phyloP scores from a whole-genome alignment of 2,888 invertebrate genomes.

The Chymomyza amoena region DNA sequence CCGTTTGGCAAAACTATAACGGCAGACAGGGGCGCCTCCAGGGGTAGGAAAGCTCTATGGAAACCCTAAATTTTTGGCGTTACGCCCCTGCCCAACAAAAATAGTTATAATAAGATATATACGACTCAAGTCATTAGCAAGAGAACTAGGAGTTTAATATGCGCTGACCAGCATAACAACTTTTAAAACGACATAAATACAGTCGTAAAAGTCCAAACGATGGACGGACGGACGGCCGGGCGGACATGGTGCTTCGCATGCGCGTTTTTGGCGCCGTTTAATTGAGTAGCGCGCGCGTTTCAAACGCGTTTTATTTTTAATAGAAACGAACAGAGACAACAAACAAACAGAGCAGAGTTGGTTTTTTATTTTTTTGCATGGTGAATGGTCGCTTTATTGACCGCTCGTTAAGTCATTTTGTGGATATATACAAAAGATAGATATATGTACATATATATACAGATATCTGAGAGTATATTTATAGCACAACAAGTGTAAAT shows the following conservation, averaged over 20 bases:
- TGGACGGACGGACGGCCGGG: neutral
- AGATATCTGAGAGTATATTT: neutral
- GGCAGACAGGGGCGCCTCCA: neutral
- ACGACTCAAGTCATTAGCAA: constrained; percentile 35
- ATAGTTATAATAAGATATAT: neutral
- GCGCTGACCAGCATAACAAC: constrained; percentile 32
- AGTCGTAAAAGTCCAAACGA: constrained; percentile 36
- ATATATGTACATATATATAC: constrained; percentile 19
- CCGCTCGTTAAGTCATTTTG: constrained; percentile 22
- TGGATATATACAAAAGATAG: neutral
- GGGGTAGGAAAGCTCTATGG: no score
- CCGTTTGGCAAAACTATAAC: neutral
- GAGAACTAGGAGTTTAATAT: constrained; percentile 34
- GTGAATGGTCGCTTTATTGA: constrained; percentile 40
- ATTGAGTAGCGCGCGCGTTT: constrained; percentile 42
- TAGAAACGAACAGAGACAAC: constrained; percentile 31
- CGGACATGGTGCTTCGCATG: neutral
- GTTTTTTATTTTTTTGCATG: constrained; percentile 26
- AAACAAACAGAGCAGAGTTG: neutral
- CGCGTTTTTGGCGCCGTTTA: constrained; percentile 53
- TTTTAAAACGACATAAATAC: constrained; percentile 31
- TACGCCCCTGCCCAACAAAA: neutral
- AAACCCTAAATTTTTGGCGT: no score
- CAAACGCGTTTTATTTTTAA: constrained; percentile 38
- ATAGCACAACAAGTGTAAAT: constrained; percentile 44